Evolutionary conservation across 1,140 invertebrate species (phyloP), one percentile per base, ranked within the genome.

Genomic region (Trachymyrmex septentrionalis): DNA sequence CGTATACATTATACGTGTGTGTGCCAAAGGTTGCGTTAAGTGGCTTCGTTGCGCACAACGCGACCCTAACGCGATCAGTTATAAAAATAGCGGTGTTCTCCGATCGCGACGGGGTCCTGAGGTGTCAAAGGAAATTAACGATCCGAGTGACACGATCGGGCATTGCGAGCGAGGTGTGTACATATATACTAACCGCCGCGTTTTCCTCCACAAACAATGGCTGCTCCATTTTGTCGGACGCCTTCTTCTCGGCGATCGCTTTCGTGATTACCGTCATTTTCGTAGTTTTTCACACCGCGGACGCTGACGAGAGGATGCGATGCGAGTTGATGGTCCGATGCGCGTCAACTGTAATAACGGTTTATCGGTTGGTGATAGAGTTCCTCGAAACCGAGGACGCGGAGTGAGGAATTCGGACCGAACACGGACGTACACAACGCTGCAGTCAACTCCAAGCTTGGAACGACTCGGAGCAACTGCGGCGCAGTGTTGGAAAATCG

Each of bases 201-300:
- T 92, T 93, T 86, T 95, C 93, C 53, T 95, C 93, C 27, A 93
- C 93, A 61, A 97, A 96, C 82, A 97, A 94, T 53, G 97, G 97
- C 90, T 96, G 95, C 63, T 96, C 96, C 87, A 96, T 93, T 95
- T 97, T 97, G 90, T 97, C 96, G 53, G 95, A 93, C 71, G 93
- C 84, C 92, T 97, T 97, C 93, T 97, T 97, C 85, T 97, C 96
- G 48, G 95, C 95, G 72, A 97, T 95, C 6, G 96, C 96, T 93
- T 97, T 97, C 12, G 96, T 97, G 88, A 97, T 95, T 92, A 97
- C 96, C 80, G 97, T 97, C 97, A 97, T 97, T 30, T 92, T 93
- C 50, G 50, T 63, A 14, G 64, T 34, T 88, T 27, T 82, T 84
- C 57, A 44, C 34, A 57, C 53, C 10, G n/a, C 12, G 21, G 5